Base-by-base conservation (phyloP, 2,888 invertebrate genomes). In the Hartigia nigra region DNA sequence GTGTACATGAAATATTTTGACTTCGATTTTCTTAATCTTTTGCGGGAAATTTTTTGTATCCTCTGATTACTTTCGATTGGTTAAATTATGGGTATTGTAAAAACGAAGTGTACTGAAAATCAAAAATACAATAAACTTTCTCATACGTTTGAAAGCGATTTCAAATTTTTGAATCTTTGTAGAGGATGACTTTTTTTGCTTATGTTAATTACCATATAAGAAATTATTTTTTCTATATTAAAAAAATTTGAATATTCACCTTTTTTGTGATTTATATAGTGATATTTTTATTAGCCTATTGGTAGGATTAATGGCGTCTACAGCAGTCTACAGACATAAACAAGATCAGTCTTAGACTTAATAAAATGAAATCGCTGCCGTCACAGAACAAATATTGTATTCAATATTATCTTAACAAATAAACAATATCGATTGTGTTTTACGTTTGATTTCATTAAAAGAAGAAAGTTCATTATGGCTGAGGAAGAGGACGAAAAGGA, bases 401-500 rank as follows among this genome's bases (percentile, higher is more conserved):
- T 55, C 5, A 55, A 55, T 55, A 23, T 55, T 55, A 23, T 55
- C 23, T 55, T 23, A 55, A 5, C 9, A 35, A 9, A 5, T 35
- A 35, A 35, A 9, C 4, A 3, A 35, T 35, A 35, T 35, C 4
- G 9, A 55, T 55, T 55, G 55, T 55, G 55, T 1, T 55, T 55
- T 55, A 23, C 9, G 9, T 23, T 55, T 23, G 2, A 23, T 55
- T 55, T 23, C 23, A 23, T 55, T 78, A 1, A 76, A 76, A 34
- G 23, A 76, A 72, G 37, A 31, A 23, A 23, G 12, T 23, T 55
- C 74, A 77, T 31, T 79, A 96, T 96, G 96, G 95, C 94, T 74
- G 97, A 97, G 81, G 97, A 90, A 78, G 96, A 96, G 75, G 96
- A 97, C 91, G 94, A 95, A 36, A 97, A 97, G 88, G 98, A 97